Evolutionary conservation across 2,888 invertebrate species (phyloP).

Genomic region (Hyles lineata): DNA sequence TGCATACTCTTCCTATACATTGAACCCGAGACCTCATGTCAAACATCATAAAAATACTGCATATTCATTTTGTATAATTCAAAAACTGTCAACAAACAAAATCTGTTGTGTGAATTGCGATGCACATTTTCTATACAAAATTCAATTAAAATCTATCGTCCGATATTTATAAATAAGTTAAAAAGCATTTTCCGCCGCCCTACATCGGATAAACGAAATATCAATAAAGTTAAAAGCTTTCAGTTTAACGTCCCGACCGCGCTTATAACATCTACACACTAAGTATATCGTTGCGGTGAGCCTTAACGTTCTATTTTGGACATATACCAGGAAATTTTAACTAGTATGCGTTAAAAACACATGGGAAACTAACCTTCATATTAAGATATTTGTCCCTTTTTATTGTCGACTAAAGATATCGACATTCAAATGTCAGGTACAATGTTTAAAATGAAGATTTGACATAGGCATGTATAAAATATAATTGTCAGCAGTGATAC

Average conservation of each 20-base stretch:
- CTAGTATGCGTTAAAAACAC: neutral
- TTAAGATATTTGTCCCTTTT: neutral
- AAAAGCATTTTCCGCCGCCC: slow-evolving; percentile 29
- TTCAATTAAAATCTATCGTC: neutral
- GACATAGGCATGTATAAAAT: no score
- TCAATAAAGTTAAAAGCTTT: slow-evolving; percentile 61
- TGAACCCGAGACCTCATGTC: no score
- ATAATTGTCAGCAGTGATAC: no score
- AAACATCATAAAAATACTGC: no score
- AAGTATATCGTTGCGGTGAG: neutral
- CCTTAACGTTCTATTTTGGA: neutral
- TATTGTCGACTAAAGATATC: no score
- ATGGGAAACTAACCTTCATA: neutral
- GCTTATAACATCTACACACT: slow-evolving; percentile 22
- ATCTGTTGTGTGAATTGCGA: neutral
- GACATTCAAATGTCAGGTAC: no score
- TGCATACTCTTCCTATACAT: no score
- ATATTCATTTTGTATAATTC: no score
- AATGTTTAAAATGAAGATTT: no score
- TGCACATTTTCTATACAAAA: neutral
- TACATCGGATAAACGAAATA: slow-evolving; percentile 39
- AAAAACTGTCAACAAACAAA: neutral
- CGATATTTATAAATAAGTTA: slow-evolving; percentile 23
- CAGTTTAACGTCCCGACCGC: slow-evolving; percentile 43
- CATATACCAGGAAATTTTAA: neutral